phyloP scores from a whole-genome alignment of 2,888 invertebrate species.

The Apocheima hispidaria region DNA sequence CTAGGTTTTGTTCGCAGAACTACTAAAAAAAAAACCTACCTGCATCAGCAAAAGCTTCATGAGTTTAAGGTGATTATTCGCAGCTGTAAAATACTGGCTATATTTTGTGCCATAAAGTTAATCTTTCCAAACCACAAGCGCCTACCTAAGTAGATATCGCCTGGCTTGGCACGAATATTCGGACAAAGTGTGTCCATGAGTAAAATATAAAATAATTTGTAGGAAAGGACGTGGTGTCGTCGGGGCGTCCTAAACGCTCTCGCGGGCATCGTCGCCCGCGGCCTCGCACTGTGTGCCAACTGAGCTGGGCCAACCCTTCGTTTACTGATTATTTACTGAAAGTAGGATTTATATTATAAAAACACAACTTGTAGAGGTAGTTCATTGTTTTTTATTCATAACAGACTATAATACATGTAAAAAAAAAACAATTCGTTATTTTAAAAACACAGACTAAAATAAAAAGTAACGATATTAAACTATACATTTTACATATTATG shows the following conservation, averaged over 20 bases:
- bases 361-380: no score
- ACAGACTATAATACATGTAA: no score
- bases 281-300: constrained; percentile 12
- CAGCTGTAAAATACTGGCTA: no score
- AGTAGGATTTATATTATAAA: constrained; percentile 10
- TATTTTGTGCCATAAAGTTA: not conserved
- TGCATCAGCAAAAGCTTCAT: no score
- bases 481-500: no score
- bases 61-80: no score
- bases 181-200: constrained; percentile 36
- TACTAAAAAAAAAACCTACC: no score
- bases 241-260: constrained; percentile 43
- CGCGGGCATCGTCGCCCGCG: constrained; percentile 42
- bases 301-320: constrained; percentile 25
- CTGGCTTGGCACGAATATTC: constrained; percentile 24
- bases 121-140: not conserved
- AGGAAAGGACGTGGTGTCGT: constrained; percentile 41
- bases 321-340: constrained; percentile 24
- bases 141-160: not conserved
- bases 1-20: no score
- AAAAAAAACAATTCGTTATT: no score
- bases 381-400: no score
- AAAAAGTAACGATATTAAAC: no score
- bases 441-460: no score
- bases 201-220: constrained; percentile 55